Percentiles rank a stretch among this genome's conserved stretches.
These are phyloP conservation scores for Lumbricus terrestris DNA, from an alignment of 2,888 invertebrate species.

Conservation along the genomic window DNA sequence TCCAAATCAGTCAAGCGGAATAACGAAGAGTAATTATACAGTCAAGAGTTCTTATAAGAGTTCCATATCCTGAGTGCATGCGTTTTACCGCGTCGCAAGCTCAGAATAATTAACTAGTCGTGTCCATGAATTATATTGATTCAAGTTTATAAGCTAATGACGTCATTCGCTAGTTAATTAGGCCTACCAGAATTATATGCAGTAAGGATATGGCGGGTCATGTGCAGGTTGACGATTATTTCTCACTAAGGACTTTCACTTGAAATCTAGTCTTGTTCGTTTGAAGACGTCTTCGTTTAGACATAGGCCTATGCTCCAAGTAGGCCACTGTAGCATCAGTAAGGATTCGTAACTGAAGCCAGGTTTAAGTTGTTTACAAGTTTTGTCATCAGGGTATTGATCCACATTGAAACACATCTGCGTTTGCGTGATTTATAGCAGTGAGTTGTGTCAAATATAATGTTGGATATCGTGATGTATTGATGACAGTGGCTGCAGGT, in stretches of 20 bases:
- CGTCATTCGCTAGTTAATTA: background rate
- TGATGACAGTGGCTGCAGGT: no score
- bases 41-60: background rate
- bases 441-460: background rate
- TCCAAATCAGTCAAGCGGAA: background rate
- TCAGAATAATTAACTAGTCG: background rate
- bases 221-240: no score
- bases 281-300: background rate
- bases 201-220: no score
- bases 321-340: background rate
- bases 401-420: background rate
- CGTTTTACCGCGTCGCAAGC: background rate
- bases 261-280: background rate
- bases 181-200: no score
- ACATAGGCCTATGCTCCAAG: background rate
- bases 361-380: background rate
- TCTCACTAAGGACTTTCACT: background rate
- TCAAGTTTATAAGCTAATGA: background rate
- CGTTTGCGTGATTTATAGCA: background rate
- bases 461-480: background rate
- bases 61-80: no score
- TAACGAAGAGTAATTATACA: background rate
- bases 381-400: background rate
- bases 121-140: background rate
- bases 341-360: background rate